Evolutionary conservation across 2,113 vertebrate genomes (phyloP).

Genomic region (Gadus macrocephalus): DNA sequence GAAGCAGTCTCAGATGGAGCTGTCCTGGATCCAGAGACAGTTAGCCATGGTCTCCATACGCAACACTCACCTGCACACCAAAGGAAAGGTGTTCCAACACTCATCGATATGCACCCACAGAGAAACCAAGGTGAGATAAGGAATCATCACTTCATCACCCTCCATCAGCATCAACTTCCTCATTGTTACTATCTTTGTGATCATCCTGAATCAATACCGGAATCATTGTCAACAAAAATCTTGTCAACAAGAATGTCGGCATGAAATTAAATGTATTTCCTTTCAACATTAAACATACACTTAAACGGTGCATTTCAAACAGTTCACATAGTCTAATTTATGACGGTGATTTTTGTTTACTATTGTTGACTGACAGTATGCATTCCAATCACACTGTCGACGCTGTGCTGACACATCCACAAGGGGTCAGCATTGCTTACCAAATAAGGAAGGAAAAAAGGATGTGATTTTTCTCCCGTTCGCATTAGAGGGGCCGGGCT

Average conservation of each 20-base stretch:
- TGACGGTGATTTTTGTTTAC: neutral
- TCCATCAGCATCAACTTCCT: neutral
- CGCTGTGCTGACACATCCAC: constrained; percentile 5
- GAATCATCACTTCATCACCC: neutral
- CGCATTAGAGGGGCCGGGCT: constrained; percentile 29
- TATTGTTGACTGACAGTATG: neutral
- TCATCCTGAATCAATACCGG: neutral
- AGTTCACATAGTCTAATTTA: neutral
- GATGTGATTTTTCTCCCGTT: neutral
- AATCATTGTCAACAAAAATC: neutral
- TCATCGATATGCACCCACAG: neutral
- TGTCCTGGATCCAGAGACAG: constrained; percentile 75
- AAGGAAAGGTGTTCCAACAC: constrained; percentile 63
- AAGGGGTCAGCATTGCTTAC: constrained; percentile 30
- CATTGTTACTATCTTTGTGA: neutral
- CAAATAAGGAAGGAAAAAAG: neutral
- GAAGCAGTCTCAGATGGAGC: constrained; percentile 70
- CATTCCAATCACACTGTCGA: neutral
- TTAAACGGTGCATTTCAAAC: too few species aligned
- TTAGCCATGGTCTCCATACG: constrained; percentile 64
- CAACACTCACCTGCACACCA: constrained; percentile 41
- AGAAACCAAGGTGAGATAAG: neutral
- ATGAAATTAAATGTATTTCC: too few species aligned
- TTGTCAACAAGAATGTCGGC: neutral
- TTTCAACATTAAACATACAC: too few species aligned